Conservation (phyloP, 2,797 vertebrate genomes). For the Cheirogaleus major region DNA sequence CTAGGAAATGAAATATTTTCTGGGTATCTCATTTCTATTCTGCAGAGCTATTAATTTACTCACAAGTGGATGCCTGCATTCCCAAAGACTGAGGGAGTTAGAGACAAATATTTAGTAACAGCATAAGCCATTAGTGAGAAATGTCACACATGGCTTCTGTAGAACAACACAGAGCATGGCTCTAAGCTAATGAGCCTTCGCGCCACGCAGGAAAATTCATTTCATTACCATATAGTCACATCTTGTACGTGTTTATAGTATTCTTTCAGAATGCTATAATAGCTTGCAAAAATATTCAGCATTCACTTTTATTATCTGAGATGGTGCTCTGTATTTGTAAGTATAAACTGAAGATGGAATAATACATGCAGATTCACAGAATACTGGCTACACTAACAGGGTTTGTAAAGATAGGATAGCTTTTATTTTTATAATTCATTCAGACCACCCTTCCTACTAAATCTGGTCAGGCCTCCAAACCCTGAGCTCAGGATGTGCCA, state of each 20-base stretch:
- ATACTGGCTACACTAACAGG: not conserved
- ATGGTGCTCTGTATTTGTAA: constrained; percentile 55
- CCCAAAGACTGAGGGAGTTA: constrained; percentile 27
- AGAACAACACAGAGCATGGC: constrained; percentile 11
- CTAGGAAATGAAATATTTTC: constrained; percentile 53
- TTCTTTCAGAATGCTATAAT: constrained; percentile 60
- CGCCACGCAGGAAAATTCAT: constrained; percentile 43
- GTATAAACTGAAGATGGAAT: constrained; percentile 43
- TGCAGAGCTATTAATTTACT: constrained; percentile 58
- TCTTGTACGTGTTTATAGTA: constrained; percentile 53
- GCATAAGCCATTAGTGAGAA: constrained; percentile 65
- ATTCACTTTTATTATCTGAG: constrained; percentile 44
- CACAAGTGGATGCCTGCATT: constrained; percentile 12
- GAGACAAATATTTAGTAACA: constrained; percentile 60
- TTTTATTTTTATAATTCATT: constrained; percentile 18
- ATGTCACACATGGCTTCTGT: constrained; percentile 47
- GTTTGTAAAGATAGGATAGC: not conserved
- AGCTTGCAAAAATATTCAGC: constrained; percentile 74
- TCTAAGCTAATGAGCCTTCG: constrained; percentile 56
- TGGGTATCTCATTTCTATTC: constrained; percentile 33
- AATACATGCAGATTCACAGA: constrained; percentile 23
- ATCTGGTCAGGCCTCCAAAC: not conserved
- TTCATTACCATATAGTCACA: constrained; percentile 68
- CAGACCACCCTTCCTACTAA: not conserved
- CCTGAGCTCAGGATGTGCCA: not conserved